Conservation (phyloP, 1,140 invertebrate genomes). For the Papilio dardanus region DNA sequence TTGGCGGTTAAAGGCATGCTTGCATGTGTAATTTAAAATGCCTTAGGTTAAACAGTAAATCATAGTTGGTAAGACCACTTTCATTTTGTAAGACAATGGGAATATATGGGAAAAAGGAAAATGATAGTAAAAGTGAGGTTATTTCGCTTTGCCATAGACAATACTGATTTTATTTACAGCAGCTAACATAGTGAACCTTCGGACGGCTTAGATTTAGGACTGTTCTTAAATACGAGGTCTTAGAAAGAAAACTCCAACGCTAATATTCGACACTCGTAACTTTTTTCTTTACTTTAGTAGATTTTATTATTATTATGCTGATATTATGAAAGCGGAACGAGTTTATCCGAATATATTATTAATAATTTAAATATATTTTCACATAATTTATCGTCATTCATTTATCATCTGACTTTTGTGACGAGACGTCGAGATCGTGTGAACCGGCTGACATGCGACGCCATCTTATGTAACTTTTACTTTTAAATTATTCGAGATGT, state of each 20-base stretch:
- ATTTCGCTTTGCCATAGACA: neutral
- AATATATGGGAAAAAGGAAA: slow-evolving; percentile 16
- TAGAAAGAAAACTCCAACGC: no score
- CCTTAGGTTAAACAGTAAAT: neutral
- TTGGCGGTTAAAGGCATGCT: neutral
- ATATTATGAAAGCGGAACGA: neutral
- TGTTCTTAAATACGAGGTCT: no score
- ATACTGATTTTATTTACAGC: neutral
- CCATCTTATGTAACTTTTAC: slow-evolving; percentile 28
- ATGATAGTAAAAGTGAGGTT: slow-evolving; percentile 21
- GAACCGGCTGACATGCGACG: neutral
- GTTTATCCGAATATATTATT: neutral
- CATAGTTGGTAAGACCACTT: slow-evolving; percentile 10
- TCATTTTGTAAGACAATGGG: slow-evolving; percentile 26
- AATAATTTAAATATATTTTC: neutral
- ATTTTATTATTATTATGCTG: slow-evolving; percentile 4
- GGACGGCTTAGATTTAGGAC: neutral
- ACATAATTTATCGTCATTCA: neutral
- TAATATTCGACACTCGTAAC: no score
- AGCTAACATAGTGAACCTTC: no score
- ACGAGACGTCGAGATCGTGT: neutral
- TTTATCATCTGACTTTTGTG: neutral
- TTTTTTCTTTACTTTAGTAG: no score
- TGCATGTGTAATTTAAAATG: neutral
- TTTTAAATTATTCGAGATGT: slow-evolving; percentile 27